phyloP scores from a whole-genome alignment of 2,888 invertebrate genomes.

The Iphiclides podalirius region DNA sequence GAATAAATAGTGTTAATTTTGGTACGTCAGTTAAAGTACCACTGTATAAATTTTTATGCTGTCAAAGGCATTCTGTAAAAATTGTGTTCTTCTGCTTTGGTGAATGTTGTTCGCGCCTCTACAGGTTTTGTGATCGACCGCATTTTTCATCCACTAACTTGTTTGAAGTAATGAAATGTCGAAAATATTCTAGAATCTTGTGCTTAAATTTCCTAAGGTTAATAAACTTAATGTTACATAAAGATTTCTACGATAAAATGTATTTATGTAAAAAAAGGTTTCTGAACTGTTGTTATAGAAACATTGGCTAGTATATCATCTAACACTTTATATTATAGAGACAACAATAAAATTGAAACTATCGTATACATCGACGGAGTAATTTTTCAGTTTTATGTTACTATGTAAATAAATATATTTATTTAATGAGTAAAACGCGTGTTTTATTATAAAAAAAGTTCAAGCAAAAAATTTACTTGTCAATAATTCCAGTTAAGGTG shows the following conservation, averaged over 20 bases:
- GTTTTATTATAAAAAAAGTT: slow-evolving; percentile 60
- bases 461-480: too few species aligned
- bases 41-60: slow-evolving; percentile 52
- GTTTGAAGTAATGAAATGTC: slow-evolving; percentile 27
- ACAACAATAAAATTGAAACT: slow-evolving; percentile 43
- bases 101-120: slow-evolving; percentile 53
- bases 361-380: slow-evolving; percentile 68
- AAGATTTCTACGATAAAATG: slow-evolving; percentile 64
- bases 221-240: slow-evolving; percentile 53
- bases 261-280: slow-evolving; percentile 64
- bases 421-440: slow-evolving; percentile 65
- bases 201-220: slow-evolving; percentile 48
- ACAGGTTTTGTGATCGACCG: slow-evolving; percentile 25
- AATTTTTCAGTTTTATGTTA: slow-evolving; percentile 68
- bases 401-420: slow-evolving; percentile 79
- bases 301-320: slow-evolving; percentile 42
- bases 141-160: slow-evolving; percentile 28
- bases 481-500: too few species aligned
- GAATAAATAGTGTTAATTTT: slow-evolving; percentile 50
- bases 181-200: slow-evolving; percentile 29
- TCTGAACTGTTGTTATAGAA: slow-evolving; percentile 38
- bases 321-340: slow-evolving; percentile 44
- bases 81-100: slow-evolving; percentile 43
- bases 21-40: slow-evolving; percentile 71
- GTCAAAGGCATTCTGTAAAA: slow-evolving; percentile 45